These are phyloP conservation scores for Tortrix viridana DNA, from an alignment of 2,888 invertebrate genomes.

Conservation along the genomic window DNA sequence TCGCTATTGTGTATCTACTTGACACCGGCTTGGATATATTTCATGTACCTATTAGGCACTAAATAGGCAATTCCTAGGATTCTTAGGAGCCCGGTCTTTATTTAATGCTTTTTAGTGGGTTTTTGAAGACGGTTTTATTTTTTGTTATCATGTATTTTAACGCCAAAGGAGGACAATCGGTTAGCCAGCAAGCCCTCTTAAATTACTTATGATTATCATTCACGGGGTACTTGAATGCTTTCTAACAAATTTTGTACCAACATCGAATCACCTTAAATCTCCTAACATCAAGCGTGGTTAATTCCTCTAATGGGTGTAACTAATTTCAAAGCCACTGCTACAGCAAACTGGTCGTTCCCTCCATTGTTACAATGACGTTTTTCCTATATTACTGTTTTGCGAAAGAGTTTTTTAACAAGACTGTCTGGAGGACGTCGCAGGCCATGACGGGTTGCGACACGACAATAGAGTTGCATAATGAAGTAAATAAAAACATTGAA, in stretches of 20 bases:
- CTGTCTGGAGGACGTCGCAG: conserved; percentile 60
- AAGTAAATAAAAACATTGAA: conserved; percentile 26
- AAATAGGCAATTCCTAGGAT: too few relatives aligned
- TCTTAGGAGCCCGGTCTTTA: too few relatives aligned
- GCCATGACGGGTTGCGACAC: conserved; percentile 68
- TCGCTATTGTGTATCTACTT: too few relatives aligned
- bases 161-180: too few relatives aligned
- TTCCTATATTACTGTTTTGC: conserved; percentile 48
- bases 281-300: conserved; percentile 66
- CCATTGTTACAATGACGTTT: conserved; percentile 46
- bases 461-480: conserved; percentile 31
- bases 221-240: background rate
- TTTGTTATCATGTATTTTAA: too few relatives aligned
- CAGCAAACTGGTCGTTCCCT: conserved; percentile 46
- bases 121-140: too few relatives aligned
- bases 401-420: conserved; percentile 59
- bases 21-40: too few relatives aligned
- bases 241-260: conserved; percentile 22
- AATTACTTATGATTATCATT: too few relatives aligned
- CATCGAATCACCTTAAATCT: conserved; percentile 45
- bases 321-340: conserved; percentile 39
- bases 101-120: too few relatives aligned
- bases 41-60: too few relatives aligned
- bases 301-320: conserved; percentile 68
- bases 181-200: too few relatives aligned